Percentiles rank a stretch among this genome's conserved stretches.
phyloP scores from a whole-genome alignment of 1,140 invertebrate genomes.

The Arion vulgaris region DNA sequence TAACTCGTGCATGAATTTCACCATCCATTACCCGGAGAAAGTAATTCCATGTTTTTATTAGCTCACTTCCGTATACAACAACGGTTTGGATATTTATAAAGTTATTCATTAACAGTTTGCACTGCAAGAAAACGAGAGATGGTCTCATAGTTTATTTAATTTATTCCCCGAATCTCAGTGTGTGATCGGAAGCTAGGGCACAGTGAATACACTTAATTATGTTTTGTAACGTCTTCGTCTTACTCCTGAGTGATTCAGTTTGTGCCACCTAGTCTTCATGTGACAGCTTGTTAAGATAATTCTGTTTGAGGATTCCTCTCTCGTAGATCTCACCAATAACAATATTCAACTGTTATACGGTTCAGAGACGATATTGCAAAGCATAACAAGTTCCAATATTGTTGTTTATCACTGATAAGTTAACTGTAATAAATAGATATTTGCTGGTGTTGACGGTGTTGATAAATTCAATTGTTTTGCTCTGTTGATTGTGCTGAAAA shows the following conservation, averaged over 20 bases:
- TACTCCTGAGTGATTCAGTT: not conserved
- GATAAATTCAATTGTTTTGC: no score
- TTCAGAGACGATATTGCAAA: no score
- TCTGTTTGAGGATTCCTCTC: not conserved
- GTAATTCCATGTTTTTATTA: not conserved
- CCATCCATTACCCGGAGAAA: not conserved
- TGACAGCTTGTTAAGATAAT: not conserved
- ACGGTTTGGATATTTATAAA: not conserved
- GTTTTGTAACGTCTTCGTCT: not conserved
- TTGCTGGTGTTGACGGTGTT: no score
- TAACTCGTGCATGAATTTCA: not conserved
- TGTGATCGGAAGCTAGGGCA: not conserved
- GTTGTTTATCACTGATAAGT: no score
- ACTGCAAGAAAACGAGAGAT: not conserved
- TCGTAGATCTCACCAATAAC: not conserved
- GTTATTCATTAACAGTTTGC: not conserved
- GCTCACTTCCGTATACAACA: not conserved
- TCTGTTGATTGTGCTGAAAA: no score
- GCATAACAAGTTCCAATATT: no score
- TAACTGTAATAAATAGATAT: no score
- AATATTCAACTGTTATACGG: not conserved
- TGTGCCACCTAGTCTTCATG: not conserved
- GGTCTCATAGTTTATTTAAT: not conserved
- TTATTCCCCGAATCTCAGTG: not conserved
- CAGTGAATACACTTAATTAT: not conserved